Base-by-base conservation (phyloP, 1,140 invertebrate genomes). In the Cryptotermes secundus region DNA sequence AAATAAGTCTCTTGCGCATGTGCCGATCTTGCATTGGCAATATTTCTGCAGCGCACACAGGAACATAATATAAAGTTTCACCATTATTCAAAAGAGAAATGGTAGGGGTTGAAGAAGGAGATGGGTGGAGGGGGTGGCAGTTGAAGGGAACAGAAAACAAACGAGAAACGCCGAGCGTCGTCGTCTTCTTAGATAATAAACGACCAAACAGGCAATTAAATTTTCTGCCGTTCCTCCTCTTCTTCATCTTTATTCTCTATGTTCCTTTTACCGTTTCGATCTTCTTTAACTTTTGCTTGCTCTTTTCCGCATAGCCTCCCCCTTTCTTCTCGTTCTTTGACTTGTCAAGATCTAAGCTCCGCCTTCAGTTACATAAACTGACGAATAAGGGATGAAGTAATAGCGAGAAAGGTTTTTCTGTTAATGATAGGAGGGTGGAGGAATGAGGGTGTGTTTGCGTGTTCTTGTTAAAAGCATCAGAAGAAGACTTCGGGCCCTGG, bases 31-130 rank as follows among this genome's bases (percentile, higher is more conserved):
- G 59, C 59, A 9, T 10, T 9, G 4, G 59, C 59, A 72, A 72
- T 72, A 72, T 31, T 72, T 72, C 59, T 72, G 59, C 59, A 31
- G 59, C 59, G n/a, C 59, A 72, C n/a, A 72, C 59, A 72, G 59
- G 59, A 72, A 72, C 59, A 72, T 72, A 72, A 72, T 72, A 72
- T 72, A 72, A 72, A 72, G 59, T 72, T 72, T 72, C 59, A n/a
- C 59, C 59, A 72, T 72, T 72, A 72, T 72, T 72, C 59, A 72
- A 72, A 72, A 72, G 59, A 72, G 59, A 72, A 72, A 72, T 72
- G 59, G 59, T 31, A 72, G 59, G 59, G 59, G 59, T 6, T n/a
- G 7, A n/a, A 31, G 14, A 6, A n/a, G 10, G 59, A n/a, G 31
- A n/a, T 31, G 9, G 59, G 59, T 9, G n/a, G 59, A n/a, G 26